Conservation (phyloP, 1,140 invertebrate genomes). For the Drosophila leontia region DNA sequence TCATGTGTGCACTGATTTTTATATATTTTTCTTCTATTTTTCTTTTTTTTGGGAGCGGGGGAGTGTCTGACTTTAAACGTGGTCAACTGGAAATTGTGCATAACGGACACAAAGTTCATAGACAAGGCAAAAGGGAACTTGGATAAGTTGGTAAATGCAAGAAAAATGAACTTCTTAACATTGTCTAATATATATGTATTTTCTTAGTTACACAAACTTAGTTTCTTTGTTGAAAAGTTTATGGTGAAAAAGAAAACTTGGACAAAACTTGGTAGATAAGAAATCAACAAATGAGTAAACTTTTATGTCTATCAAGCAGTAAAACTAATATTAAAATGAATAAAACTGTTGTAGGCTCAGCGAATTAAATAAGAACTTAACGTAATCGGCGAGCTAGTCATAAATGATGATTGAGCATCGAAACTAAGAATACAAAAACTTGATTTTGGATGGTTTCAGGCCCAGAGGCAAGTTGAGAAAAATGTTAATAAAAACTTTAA, state of each 20-base stretch:
- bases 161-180: slow-evolving; percentile 13
- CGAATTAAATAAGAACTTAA: background rate
- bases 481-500: background rate
- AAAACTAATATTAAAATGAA: background rate
- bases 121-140: slow-evolving; percentile 11
- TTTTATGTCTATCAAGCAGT: background rate
- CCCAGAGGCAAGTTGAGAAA: background rate
- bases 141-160: slow-evolving; percentile 14
- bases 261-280: background rate
- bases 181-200: slow-evolving; percentile 1
- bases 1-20: slow-evolving; percentile 36
- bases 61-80: slow-evolving; percentile 42
- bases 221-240: slow-evolving; percentile 1
- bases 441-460: background rate
- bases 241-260: background rate
- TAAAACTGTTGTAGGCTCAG: no score
- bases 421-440: background rate
- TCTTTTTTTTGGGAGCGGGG: background rate
- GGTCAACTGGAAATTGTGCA: slow-evolving; percentile 42
- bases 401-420: background rate
- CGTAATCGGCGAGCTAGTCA: background rate
- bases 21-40: background rate
- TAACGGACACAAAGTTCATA: slow-evolving; percentile 24
- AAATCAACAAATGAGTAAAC: slow-evolving; percentile 4
- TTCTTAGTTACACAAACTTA: slow-evolving; percentile 8